A percentile compares a stretch with the other conserved stretches of the same genome.
Conservation (phyloP, 2,113 vertebrate species). For the Ciconia maguari region DNA sequence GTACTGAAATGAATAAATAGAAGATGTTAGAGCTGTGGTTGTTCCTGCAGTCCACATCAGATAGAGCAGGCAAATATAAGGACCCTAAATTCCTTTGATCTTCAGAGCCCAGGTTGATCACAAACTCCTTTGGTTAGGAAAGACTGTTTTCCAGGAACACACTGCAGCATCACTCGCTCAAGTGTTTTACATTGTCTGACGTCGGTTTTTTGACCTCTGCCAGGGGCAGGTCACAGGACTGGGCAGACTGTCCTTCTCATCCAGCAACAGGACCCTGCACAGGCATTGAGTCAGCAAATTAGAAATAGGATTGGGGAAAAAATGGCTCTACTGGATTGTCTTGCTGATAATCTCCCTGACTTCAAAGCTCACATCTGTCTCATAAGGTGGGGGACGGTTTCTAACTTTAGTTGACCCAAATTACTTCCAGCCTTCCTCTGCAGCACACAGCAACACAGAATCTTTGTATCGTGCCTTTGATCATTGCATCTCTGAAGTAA, state of each 20-base stretch:
- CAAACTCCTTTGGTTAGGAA: neutral
- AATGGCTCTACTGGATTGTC: neutral
- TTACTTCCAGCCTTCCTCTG: constrained; percentile 14
- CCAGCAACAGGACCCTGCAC: neutral
- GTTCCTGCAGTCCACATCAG: neutral
- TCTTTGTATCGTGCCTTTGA: neutral
- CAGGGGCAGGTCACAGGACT: neutral
- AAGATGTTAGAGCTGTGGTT: neutral
- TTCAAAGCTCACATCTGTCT: constrained; percentile 49
- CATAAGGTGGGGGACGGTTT: neutral
- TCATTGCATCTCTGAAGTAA: neutral
- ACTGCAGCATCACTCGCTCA: neutral
- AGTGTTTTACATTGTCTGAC: neutral
- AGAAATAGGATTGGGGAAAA: neutral
- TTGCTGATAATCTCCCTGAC: neutral
- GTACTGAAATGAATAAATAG: neutral
- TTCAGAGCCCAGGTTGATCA: neutral
- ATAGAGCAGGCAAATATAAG: neutral
- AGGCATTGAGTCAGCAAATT: neutral
- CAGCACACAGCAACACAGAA: neutral
- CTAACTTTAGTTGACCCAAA: constrained; percentile 57
- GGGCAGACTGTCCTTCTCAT: neutral
- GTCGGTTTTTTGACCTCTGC: neutral
- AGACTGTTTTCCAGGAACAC: neutral
- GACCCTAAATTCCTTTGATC: neutral